phyloP scores from a whole-genome alignment of 2,113 vertebrate species.

The Erythrocercus mccallii region DNA sequence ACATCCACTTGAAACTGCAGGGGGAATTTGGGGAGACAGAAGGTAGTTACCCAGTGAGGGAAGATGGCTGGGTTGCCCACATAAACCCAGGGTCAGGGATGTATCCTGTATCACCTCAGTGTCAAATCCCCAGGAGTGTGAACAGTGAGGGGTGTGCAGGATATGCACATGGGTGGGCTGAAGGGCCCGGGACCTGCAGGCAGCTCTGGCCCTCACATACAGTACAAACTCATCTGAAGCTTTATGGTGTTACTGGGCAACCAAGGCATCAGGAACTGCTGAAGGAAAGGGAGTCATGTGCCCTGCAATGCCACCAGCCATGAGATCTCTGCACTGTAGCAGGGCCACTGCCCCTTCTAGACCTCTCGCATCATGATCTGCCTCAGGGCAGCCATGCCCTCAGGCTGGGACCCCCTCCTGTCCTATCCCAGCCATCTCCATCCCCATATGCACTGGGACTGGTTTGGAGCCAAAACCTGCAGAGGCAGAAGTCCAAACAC shows the following conservation, averaged over 20 bases:
- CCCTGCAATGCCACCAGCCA: background rate
- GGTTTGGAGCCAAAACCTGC: background rate
- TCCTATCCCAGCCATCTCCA: background rate
- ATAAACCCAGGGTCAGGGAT: background rate
- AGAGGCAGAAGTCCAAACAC: background rate
- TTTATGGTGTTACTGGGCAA: background rate
- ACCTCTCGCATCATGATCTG: background rate
- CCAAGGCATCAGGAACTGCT: background rate
- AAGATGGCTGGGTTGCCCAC: rapidly evolving
- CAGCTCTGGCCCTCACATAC: background rate
- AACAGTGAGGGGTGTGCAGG: background rate
- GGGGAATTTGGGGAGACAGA: conserved; percentile 55
- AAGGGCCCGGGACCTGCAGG: background rate
- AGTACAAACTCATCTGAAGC: background rate
- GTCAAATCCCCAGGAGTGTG: rapidly evolving
- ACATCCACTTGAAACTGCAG: conserved; percentile 59
- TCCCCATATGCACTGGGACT: background rate
- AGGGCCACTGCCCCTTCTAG: background rate
- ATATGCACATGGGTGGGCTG: rapidly evolving
- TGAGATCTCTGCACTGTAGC: rapidly evolving
- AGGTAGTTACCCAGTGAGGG: background rate
- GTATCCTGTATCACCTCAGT: background rate
- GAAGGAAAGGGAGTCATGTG: background rate
- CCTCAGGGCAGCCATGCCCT: background rate
- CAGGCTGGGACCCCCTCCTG: background rate